Percentiles rank a stretch among this genome's conserved stretches.
Conservation (phyloP, 2,888 invertebrate genomes). For the Anthophora plumipes region DNA sequence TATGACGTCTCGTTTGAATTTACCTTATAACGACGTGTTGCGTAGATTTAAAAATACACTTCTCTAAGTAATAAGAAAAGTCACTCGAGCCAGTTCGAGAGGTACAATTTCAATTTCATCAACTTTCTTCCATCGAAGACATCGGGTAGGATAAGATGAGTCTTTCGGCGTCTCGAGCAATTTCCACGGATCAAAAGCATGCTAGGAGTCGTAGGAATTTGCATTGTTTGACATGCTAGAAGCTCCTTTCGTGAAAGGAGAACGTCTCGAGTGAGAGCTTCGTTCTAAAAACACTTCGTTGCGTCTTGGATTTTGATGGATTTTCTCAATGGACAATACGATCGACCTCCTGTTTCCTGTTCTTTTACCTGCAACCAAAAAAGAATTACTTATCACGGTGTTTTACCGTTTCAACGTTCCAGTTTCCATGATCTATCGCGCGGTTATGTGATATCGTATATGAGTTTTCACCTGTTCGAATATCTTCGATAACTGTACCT, state of each 20-base stretch:
- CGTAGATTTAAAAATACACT: too few relatives aligned
- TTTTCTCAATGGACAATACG: constrained; percentile 33
- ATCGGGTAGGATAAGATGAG: neutral
- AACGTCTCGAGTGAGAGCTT: constrained; percentile 23
- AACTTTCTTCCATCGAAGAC: neutral
- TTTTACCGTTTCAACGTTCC: constrained; percentile 68
- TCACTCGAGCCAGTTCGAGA: neutral
- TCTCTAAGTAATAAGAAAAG: too few relatives aligned
- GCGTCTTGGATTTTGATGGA: constrained; percentile 40
- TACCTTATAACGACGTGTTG: too few relatives aligned
- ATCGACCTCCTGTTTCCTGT: constrained; percentile 10
- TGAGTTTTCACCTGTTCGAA: constrained; percentile 27
- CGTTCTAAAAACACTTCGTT: constrained; percentile 34
- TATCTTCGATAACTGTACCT: constrained; percentile 59
- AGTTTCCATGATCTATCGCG: constrained; percentile 60
- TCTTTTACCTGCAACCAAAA: constrained; percentile 16
- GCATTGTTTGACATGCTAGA: constrained; percentile 34
- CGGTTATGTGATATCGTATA: constrained; percentile 52
- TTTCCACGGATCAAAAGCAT: constrained; percentile 27
- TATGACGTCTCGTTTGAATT: too few relatives aligned
- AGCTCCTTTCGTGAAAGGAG: neutral
- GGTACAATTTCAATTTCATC: constrained; percentile 1
- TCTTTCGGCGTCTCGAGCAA: constrained; percentile 4
- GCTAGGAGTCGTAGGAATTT: constrained; percentile 12
- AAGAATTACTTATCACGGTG: constrained; percentile 44